Evolutionary conservation across 1,140 invertebrate species (phyloP).

Genomic region (Philotrypesis tridentata): DNA sequence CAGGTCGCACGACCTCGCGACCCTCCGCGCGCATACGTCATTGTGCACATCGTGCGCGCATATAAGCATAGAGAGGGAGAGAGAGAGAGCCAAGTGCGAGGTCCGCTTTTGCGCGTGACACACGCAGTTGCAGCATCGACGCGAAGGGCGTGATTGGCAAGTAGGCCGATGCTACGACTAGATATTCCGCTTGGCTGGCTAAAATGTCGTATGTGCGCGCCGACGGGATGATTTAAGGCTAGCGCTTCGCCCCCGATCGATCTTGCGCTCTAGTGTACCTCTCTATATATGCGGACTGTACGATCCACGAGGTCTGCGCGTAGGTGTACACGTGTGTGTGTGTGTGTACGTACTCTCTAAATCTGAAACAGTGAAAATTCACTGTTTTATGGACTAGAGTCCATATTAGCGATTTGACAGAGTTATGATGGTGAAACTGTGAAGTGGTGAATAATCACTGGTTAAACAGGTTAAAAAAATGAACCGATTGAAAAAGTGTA

Average conservation of each 20-base stretch:
- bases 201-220: background rate
- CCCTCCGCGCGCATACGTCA: background rate
- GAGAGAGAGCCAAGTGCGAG: background rate
- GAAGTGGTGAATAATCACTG: too few species aligned
- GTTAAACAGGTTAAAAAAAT: too few species aligned
- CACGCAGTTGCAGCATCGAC: background rate
- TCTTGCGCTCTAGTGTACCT: background rate
- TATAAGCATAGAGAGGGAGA: background rate
- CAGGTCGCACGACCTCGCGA: background rate
- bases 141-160: slow-evolving; percentile 1
- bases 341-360: too few species aligned
- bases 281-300: too few species aligned
- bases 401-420: too few species aligned
- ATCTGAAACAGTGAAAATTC: too few species aligned
- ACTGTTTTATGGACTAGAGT: too few species aligned
- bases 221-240: slow-evolving; percentile 1
- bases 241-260: background rate
- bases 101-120: background rate
- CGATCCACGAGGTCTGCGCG: background rate
- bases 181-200: background rate
- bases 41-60: background rate
- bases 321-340: too few species aligned
- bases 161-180: slow-evolving; percentile 15
- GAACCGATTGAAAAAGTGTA: too few species aligned
- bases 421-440: too few species aligned